phyloP scores from a whole-genome alignment of 2,113 vertebrate species.

The Alligator sinensis region DNA sequence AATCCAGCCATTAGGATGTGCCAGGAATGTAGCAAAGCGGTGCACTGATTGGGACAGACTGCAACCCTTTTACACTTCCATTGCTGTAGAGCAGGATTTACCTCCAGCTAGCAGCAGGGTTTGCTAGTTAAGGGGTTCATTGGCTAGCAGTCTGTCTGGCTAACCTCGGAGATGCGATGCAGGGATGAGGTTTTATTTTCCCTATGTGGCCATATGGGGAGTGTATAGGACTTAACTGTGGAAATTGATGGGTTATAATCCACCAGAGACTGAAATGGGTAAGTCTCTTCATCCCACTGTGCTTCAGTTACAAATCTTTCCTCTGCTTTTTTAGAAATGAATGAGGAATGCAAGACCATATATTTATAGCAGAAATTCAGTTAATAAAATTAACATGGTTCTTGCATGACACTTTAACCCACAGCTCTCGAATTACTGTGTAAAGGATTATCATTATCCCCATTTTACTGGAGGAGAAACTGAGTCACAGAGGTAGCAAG shows the following conservation, averaged over 20 bases:
- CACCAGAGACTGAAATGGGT: background rate
- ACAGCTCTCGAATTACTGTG: background rate
- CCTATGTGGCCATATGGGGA: background rate
- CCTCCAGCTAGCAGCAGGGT: too few species aligned
- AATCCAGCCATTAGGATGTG: background rate
- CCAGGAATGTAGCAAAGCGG: background rate
- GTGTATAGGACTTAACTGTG: too few species aligned
- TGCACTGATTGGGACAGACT: background rate
- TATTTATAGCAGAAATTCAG: background rate
- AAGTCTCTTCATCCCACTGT: background rate
- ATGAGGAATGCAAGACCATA: background rate
- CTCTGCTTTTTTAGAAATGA: background rate
- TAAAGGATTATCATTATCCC: background rate
- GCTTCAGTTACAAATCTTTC: background rate
- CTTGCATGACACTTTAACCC: background rate
- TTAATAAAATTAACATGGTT: background rate
- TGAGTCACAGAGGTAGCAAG: background rate
- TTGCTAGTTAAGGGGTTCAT: background rate
- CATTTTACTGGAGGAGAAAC: background rate
- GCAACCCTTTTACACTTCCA: background rate
- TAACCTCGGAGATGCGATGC: background rate
- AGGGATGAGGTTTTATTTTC: background rate
- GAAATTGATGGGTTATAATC: background rate
- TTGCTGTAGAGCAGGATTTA: background rate
- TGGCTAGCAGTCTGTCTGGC: background rate